Evolutionary conservation across 2,888 invertebrate species (phyloP).

Genomic region (Amaurobius ferox): DNA sequence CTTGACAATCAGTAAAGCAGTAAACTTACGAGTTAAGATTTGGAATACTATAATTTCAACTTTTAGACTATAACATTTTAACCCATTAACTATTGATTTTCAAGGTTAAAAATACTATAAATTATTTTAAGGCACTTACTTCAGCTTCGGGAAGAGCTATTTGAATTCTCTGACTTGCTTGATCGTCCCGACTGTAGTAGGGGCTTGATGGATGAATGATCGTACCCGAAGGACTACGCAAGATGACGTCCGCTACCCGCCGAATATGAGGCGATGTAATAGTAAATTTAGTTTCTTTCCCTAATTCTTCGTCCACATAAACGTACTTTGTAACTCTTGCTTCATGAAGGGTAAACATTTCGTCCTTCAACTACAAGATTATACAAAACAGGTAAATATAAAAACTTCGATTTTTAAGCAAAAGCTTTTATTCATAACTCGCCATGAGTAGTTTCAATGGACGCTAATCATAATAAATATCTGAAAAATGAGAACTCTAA

Average conservation of each 20-base stretch:
- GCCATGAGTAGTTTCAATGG: too few species aligned
- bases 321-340: slow-evolving; percentile 72
- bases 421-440: too few species aligned
- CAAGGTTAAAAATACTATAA: too few species aligned
- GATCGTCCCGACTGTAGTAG: slow-evolving; percentile 66
- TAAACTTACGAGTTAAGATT: too few species aligned
- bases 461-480: too few species aligned
- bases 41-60: too few species aligned
- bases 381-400: too few species aligned
- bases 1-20: too few species aligned
- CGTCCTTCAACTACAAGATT: slow-evolving; percentile 54
- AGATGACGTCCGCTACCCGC: slow-evolving; percentile 40
- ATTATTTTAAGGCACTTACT: slow-evolving; percentile 45
- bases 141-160: slow-evolving; percentile 72
- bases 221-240: slow-evolving; percentile 71
- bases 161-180: slow-evolving; percentile 67
- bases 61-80: too few species aligned
- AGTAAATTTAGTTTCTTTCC: slow-evolving; percentile 74
- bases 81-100: too few species aligned
- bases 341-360: slow-evolving; percentile 74
- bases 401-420: too few species aligned
- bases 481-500: too few species aligned
- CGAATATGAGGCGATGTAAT: slow-evolving; percentile 50
- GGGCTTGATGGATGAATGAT: slow-evolving; percentile 56
- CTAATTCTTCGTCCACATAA: slow-evolving; percentile 73